Conservation (phyloP, 2,113 vertebrate genomes). For the Elaphurus davidianus region DNA sequence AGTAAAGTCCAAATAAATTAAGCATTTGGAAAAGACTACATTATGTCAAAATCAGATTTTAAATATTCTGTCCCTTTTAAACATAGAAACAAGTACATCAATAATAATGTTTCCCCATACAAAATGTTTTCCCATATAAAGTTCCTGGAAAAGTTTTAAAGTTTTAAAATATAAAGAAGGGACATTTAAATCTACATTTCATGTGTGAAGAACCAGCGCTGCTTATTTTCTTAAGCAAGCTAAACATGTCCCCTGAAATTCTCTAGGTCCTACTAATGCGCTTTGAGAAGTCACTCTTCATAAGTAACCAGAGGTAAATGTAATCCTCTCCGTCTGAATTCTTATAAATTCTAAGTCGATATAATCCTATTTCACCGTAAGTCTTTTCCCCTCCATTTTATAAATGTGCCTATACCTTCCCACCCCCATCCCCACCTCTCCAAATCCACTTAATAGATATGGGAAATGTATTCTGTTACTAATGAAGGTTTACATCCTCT, state of each 20-base stretch:
- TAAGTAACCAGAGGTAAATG: background rate
- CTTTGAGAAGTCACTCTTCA: slow-evolving; percentile 16
- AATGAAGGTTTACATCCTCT: background rate
- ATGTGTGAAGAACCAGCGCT: background rate
- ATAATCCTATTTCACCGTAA: background rate
- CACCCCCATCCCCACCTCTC: background rate
- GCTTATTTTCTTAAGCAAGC: slow-evolving; percentile 13
- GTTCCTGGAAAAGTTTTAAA: background rate
- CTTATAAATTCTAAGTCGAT: background rate
- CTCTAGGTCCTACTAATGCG: background rate
- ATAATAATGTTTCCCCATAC: background rate
- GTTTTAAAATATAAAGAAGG: slow-evolving; percentile 4
- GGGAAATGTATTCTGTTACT: background rate
- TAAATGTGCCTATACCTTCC: background rate
- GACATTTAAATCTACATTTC: slow-evolving; percentile 12
- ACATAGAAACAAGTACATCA: background rate
- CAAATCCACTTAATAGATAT: background rate
- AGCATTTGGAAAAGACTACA: background rate
- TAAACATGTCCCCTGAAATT: background rate
- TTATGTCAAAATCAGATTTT: slow-evolving; percentile 17
- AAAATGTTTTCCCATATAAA: slow-evolving; percentile 6
- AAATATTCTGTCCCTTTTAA: slow-evolving; percentile 23
- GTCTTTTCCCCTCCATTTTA: background rate
- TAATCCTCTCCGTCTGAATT: slow-evolving; percentile 21
- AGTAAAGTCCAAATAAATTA: background rate